Base-by-base conservation (phyloP, 2,797 vertebrate species). In the Capromys pilorides region DNA sequence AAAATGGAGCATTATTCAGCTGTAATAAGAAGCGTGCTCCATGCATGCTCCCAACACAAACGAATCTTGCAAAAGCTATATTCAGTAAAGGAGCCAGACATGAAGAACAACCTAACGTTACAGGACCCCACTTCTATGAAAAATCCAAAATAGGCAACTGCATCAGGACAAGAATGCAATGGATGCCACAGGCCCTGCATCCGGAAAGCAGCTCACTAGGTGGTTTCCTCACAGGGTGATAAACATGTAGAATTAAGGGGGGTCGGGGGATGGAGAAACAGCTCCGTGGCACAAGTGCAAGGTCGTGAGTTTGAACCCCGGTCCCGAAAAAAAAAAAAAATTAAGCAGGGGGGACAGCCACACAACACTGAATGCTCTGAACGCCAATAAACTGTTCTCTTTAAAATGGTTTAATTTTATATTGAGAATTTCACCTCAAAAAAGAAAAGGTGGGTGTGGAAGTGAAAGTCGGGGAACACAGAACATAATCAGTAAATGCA, bases 361-460 rank as follows among this genome's bases (percentile, higher is more conserved):
- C 75, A 85, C 75, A 62, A 69, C 49, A 77, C 28, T 54, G 19
- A 84, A 61, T n/a, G 33, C 31, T 81, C 57, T 83, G 78, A 94
- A 75, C 62, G 71, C 57, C 84, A 86, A 49, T 45, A 21, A 81
- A 67, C 0, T 71, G 64, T 67, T 86, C 92, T 71, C 69, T 67
- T 88, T 66, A 82, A 95, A 95, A 88, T 28, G 28, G 45, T 71
- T 96, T 86, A 69, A 82, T 90, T 82, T 82, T 61, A 93, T 88
- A 39, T 61, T 91, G 41, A 45, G 84, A 91, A 84, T 85, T 91
- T 90, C 31, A 73, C 18, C 79, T 62, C 4, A 71, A 84, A 87
- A 90, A 90, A 85, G 41, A 82, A 66, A 77, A 45, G 22, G 54
- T 61, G 16, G 75, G 67, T 10, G 54, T 77, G 36, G 39, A 75